Conservation (phyloP, 2,113 vertebrate species). For the Eretmochelys imbricata region DNA sequence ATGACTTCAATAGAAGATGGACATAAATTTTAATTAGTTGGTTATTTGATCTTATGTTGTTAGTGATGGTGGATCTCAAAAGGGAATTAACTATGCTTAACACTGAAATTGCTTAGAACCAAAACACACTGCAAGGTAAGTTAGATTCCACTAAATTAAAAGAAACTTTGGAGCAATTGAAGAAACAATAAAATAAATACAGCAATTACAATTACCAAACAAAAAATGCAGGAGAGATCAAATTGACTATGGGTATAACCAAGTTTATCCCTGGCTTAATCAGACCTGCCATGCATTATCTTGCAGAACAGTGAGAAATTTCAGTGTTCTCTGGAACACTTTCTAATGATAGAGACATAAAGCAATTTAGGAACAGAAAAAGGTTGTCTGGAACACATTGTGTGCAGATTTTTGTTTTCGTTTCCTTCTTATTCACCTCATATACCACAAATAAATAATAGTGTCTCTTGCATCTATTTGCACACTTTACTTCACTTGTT, state of each 20-base stretch:
- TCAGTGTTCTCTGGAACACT: not conserved
- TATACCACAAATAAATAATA: not conserved
- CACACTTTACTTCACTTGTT: not conserved
- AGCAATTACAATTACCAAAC: not conserved
- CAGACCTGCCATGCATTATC: not conserved
- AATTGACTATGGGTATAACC: not conserved
- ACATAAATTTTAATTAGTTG: slow-evolving; percentile 79
- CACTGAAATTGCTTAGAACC: slow-evolving; percentile 72
- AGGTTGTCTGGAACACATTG: not conserved
- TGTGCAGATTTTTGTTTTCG: not conserved
- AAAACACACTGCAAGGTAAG: slow-evolving; percentile 66
- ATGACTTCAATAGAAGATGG: slow-evolving; percentile 71
- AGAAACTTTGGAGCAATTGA: slow-evolving; percentile 58
- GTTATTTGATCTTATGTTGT: slow-evolving; percentile 76
- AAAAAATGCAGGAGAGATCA: slow-evolving; percentile 14
- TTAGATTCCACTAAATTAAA: slow-evolving; percentile 63
- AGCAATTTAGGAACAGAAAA: not conserved
- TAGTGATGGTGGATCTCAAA: slow-evolving; percentile 69
- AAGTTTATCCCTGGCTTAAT: slow-evolving; percentile 42
- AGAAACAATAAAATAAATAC: slow-evolving; percentile 50
- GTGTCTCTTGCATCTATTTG: slow-evolving; percentile 32
- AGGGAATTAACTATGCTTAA: slow-evolving; percentile 79
- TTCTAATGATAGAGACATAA: not conserved
- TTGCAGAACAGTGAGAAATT: not conserved
- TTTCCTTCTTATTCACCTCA: not conserved